These are phyloP conservation scores for Mormyrops boulengeri DNA, from an alignment of 2,797 vertebrate genomes.

Conservation along the genomic window DNA sequence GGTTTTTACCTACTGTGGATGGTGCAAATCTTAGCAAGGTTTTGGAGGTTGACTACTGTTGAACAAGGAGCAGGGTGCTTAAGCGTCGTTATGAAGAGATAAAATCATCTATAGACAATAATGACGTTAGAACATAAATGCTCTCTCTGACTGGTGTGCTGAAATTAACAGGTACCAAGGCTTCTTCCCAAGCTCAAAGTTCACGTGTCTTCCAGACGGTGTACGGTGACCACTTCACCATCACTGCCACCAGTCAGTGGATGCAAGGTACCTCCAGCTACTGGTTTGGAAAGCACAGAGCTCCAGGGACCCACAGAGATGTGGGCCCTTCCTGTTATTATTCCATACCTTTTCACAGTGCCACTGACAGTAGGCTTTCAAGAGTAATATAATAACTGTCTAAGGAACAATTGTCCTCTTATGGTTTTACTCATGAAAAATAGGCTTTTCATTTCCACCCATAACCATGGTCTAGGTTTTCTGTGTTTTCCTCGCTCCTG, in stretches of 20 bases:
- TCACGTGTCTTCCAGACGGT: slow-evolving; percentile 67
- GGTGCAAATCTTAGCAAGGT: background rate
- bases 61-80: background rate
- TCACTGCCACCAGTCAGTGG: slow-evolving; percentile 83
- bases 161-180: slow-evolving; percentile 67
- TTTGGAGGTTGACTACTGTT: background rate
- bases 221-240: slow-evolving; percentile 72
- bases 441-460: background rate
- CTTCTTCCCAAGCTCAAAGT: slow-evolving; percentile 74
- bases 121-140: background rate
- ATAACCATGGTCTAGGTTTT: background rate
- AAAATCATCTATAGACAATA: background rate
- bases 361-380: background rate
- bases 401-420: background rate
- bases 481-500: background rate
- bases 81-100: background rate
- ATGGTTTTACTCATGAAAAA: background rate
- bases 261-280: slow-evolving; percentile 73
- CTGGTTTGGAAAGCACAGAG: background rate
- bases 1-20: background rate
- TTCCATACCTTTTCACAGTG: background rate
- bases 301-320: background rate
- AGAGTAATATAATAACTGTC: background rate
- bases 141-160: slow-evolving; percentile 12
- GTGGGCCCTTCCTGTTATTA: background rate